Conservation (phyloP, 2,888 invertebrate species). For the Fragum fragum region DNA sequence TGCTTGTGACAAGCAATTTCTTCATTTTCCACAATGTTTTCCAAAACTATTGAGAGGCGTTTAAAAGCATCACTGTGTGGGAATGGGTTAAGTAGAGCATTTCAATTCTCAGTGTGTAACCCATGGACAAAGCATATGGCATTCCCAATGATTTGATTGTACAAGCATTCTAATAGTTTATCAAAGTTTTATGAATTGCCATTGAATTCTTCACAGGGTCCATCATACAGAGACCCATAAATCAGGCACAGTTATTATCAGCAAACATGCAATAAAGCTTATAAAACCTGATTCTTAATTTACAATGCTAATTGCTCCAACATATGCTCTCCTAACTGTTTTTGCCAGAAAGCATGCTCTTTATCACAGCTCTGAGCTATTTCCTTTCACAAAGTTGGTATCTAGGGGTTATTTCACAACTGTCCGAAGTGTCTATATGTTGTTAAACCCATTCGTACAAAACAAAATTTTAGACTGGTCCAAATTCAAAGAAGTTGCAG, state of each 20-base stretch:
- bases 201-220: not conserved
- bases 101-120: not conserved
- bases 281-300: conserved; percentile 22
- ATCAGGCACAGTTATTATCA: not conserved
- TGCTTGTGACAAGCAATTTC: no score
- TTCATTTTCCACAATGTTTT: no score
- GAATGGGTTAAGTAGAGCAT: no score
- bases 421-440: no score
- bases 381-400: no score
- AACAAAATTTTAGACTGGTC: no score
- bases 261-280: conserved; percentile 24
- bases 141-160: conserved; percentile 1
- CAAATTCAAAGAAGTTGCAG: no score
- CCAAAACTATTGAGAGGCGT: no score
- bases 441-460: no score
- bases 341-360: not conserved
- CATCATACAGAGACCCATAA: not conserved
- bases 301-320: conserved; percentile 4
- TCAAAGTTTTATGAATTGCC: conserved; percentile 9
- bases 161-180: conserved; percentile 21
- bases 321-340: not conserved
- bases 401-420: no score
- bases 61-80: no score
- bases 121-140: conserved; percentile 3
- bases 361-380: no score